These are phyloP conservation scores for Margaritifera margaritifera DNA, from an alignment of 2,888 invertebrate genomes.

Conservation along the genomic window DNA sequence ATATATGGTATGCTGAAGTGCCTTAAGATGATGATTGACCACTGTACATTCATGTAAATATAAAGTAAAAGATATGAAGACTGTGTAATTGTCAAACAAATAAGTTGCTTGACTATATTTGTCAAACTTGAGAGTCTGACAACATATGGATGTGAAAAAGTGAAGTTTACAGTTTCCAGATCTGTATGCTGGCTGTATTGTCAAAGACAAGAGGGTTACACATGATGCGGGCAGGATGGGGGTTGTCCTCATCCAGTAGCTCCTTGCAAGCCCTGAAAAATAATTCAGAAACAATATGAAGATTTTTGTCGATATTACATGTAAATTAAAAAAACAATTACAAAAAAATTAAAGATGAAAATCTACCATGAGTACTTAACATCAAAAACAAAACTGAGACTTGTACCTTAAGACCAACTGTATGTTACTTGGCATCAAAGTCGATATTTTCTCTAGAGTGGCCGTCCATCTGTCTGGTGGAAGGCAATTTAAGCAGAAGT, in stretches of 20 bases:
- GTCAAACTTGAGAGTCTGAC: too few relatives aligned
- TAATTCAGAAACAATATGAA: neutral
- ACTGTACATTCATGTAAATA: too few relatives aligned
- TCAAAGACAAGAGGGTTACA: constrained; percentile 48
- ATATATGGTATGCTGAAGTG: too few relatives aligned
- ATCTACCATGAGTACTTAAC: neutral
- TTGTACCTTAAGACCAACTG: constrained; percentile 53
- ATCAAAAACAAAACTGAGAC: neutral
- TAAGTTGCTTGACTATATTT: too few relatives aligned
- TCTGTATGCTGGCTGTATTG: constrained; percentile 44
- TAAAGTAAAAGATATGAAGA: too few relatives aligned
- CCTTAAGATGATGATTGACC: too few relatives aligned
- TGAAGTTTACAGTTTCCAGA: constrained; percentile 65
- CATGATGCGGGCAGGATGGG: constrained; percentile 41
- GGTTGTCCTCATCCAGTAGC: constrained; percentile 39
- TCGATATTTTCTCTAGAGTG: constrained; percentile 47
- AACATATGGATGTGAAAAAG: too few relatives aligned
- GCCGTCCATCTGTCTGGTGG: constrained; percentile 35
- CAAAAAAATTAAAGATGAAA: neutral
- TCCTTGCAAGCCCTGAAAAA: constrained; percentile 40
- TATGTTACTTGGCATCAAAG: constrained; percentile 58
- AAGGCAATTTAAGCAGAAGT: constrained; percentile 46
- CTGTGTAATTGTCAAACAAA: too few relatives aligned
- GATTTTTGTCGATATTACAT: neutral
- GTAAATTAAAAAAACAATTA: neutral